phyloP scores from a whole-genome alignment of 2,888 invertebrate genomes.

The Macrophya alboannulata region DNA sequence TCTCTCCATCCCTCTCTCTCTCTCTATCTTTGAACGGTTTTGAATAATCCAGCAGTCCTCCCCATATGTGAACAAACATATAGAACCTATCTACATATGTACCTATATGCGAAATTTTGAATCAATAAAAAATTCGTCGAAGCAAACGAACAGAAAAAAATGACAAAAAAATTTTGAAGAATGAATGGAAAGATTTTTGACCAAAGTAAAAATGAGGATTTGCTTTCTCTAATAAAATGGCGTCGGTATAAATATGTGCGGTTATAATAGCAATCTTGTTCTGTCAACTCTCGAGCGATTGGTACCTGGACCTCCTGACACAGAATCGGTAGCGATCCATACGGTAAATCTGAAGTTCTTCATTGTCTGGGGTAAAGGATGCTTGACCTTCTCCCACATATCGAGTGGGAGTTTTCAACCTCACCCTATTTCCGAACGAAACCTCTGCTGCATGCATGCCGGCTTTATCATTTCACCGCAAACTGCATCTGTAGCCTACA shows the following conservation, averaged over 20 bases:
- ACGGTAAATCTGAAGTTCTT: constrained; percentile 69
- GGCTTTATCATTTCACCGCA: constrained; percentile 35
- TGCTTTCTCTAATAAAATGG: not conserved
- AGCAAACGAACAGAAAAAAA: too few species aligned
- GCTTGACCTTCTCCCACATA: constrained; percentile 78
- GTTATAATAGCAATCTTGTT: constrained; percentile 4
- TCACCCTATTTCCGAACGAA: constrained; percentile 16
- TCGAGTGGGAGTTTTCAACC: constrained; percentile 63
- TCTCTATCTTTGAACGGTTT: not conserved
- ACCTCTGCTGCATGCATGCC: not conserved
- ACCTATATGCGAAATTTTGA: not conserved
- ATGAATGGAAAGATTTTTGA: too few species aligned
- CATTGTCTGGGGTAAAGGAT: constrained; percentile 77
- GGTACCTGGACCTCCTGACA: constrained; percentile 51
- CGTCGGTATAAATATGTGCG: not conserved
- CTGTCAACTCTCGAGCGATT: constrained; percentile 33
- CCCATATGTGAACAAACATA: too few species aligned
- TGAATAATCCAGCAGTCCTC: not conserved
- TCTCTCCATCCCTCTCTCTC: not conserved
- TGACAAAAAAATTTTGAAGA: too few species aligned
- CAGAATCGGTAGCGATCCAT: constrained; percentile 55
- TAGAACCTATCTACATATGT: not conserved
- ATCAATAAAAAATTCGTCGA: not conserved
- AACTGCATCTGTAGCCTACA: constrained; percentile 45
- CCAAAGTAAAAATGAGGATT: not conserved